Conservation (phyloP, 1,140 invertebrate genomes). For the Drosophila truncata region DNA sequence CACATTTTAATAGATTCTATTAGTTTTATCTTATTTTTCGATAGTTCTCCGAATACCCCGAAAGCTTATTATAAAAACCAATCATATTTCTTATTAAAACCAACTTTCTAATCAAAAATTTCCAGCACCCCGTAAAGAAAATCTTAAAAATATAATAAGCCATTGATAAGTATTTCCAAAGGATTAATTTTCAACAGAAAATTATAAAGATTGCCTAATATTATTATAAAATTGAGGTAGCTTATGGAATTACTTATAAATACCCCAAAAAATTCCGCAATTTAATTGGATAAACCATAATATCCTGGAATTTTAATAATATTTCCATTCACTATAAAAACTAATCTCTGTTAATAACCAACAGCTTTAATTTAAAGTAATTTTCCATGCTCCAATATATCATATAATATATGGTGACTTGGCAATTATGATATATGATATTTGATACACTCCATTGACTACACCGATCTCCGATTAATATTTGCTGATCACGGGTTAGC, state of each 20-base stretch:
- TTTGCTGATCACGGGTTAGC: conserved; percentile 28
- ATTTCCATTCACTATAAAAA: neutral
- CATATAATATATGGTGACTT: neutral
- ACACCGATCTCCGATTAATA: conserved; percentile 6
- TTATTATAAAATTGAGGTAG: neutral
- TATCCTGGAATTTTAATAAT: neutral
- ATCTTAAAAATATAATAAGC: neutral
- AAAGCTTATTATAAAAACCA: too few species aligned
- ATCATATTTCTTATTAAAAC: too few species aligned
- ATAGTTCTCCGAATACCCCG: too few species aligned
- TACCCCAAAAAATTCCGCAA: neutral
- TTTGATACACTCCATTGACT: neutral
- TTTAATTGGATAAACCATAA: neutral
- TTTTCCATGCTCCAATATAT: neutral
- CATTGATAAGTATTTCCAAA: neutral
- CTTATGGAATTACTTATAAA: neutral
- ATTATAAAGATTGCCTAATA: neutral
- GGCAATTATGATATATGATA: conserved; percentile 6
- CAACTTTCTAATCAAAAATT: neutral
- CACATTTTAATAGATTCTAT: too few species aligned
- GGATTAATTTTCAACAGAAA: neutral
- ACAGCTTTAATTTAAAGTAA: neutral
- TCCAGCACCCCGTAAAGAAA: neutral
- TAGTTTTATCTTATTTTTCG: too few species aligned
- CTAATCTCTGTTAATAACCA: neutral